phyloP scores from a whole-genome alignment of 2,888 invertebrate species.

The Yponomeuta cagnagella region DNA sequence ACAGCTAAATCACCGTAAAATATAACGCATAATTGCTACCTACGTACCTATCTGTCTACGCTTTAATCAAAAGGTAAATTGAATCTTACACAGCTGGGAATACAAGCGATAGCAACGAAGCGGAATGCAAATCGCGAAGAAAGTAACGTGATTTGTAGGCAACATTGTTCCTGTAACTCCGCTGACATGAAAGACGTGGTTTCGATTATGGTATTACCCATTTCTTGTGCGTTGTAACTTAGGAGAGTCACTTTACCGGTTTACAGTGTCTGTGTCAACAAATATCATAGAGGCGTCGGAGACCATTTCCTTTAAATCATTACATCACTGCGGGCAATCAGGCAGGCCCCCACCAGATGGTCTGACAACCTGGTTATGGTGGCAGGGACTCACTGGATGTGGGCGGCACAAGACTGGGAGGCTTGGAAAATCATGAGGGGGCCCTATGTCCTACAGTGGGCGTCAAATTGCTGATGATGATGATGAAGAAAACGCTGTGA shows the following conservation, averaged over 20 bases:
- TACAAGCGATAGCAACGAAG: neutral
- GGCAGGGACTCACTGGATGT: too few species aligned
- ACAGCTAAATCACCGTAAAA: conserved; percentile 17
- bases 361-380: too few species aligned
- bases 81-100: neutral
- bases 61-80: neutral
- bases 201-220: neutral
- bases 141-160: conserved; percentile 13
- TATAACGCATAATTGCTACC: conserved; percentile 18
- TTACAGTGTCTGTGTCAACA: too few species aligned
- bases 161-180: conserved; percentile 14
- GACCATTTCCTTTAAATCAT: too few species aligned
- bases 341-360: too few species aligned
- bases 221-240: neutral
- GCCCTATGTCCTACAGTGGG: too few species aligned
- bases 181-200: conserved; percentile 4
- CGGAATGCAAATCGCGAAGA: conserved; percentile 16
- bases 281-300: too few species aligned
- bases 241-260: neutral
- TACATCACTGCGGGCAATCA: too few species aligned
- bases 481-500: too few species aligned
- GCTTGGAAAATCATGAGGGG: too few species aligned
- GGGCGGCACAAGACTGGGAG: too few species aligned
- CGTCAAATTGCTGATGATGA: too few species aligned
- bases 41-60: conserved; percentile 1